Conservation (phyloP, 1,140 invertebrate species). For the Drosophila aff. region DNA sequence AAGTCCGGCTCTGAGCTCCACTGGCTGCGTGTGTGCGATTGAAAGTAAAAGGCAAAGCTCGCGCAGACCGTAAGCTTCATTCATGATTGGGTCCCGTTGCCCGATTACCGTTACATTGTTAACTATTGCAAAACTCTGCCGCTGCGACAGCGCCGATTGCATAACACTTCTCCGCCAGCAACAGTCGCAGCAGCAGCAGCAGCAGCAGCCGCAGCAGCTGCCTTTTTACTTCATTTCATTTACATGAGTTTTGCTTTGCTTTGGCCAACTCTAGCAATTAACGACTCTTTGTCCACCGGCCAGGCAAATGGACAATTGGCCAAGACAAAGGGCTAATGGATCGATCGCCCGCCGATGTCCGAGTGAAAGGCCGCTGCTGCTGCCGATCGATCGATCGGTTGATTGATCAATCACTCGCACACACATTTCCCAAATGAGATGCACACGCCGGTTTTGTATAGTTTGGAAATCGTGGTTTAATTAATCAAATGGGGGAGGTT, state of each 20-base stretch:
- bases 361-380: conserved; percentile 39
- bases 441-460: conserved; percentile 11
- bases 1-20: conserved; percentile 15
- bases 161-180: conserved; percentile 45
- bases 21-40: conserved; percentile 61
- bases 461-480: conserved; percentile 43
- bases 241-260: conserved; percentile 20
- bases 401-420: conserved; percentile 33
- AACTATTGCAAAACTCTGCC: conserved; percentile 76
- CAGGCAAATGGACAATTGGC: conserved; percentile 39
- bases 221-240: conserved; percentile 18
- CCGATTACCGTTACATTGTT: conserved; percentile 79
- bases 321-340: conserved; percentile 25
- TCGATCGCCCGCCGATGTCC: not conserved
- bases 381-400: not conserved
- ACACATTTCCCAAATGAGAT: conserved; percentile 23
- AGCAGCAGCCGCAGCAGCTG: not conserved
- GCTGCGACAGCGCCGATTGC: conserved; percentile 45
- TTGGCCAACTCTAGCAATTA: conserved; percentile 40
- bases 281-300: conserved; percentile 34
- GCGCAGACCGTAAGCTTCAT: conserved; percentile 72
- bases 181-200: not conserved
- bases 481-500: not conserved
- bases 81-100: conserved; percentile 68
- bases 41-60: conserved; percentile 84